Base-by-base conservation (phyloP, 2,797 vertebrate species). In the Pangasius larnaudii region DNA sequence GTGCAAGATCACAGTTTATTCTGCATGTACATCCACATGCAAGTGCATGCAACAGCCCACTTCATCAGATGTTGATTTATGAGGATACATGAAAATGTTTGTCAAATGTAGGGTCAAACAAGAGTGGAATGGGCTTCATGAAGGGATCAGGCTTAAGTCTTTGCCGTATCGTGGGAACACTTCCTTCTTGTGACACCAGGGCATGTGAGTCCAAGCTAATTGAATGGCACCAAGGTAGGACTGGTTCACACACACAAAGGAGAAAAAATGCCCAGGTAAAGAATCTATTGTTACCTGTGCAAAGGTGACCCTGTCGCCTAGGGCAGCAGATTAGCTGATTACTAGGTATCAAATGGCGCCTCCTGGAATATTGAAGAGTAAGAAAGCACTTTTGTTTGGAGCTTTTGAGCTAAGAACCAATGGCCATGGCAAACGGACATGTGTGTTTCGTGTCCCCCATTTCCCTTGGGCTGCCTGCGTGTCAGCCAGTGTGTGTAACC, bases 291-390 rank as follows among this genome's bases (percentile, higher is more conserved):
- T 97, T 97, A 96, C 96, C 96, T 96, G 95, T 92, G 95, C 94
- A 95, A 95, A 95, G 96, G 95, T 97, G 96, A 97, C 95, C 96
- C 95, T 92, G 95, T 96, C 92, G 95, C 96, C 95, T 96, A 95
- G 95, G 95, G 95, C 96, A 96, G 94, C 94, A 96, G 96, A 97
- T 96, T 96, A 96, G 95, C 93, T 96, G 96, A 96, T 97, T 97
- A 95, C 95, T 94, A 92, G 96, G 96, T 97, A 96, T 97, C 96
- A 87, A 94, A 95, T 97, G 91, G 94, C 96, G 92, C 94, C 96
- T 96, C 95, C 95, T 96, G 95, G 95, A 96, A 96, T 96, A 96
- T 96, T 97, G 94, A 96, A 96, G 94, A 96, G 94, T 94, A 93
- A 96, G 95, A 96, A 96, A 96, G 95, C 94, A 93, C 95, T 95